Evolutionary conservation across 2,113 vertebrate species (phyloP).

Genomic region (Trematomus loennbergii): DNA sequence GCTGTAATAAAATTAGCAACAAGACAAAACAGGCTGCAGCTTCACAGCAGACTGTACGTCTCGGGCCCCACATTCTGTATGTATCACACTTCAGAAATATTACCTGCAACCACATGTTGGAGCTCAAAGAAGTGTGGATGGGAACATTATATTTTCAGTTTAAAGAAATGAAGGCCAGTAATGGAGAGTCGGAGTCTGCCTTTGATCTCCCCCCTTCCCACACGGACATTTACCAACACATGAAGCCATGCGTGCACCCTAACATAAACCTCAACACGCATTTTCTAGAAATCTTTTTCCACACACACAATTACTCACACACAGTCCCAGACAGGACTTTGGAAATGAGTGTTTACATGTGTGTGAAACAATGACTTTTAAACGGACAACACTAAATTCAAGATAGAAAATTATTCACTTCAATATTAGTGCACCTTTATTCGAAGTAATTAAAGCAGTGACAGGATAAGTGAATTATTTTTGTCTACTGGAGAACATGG

Average conservation of each 20-base stretch:
- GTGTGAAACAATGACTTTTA: neutral
- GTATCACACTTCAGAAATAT: constrained; percentile 37
- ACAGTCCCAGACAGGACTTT: constrained; percentile 23
- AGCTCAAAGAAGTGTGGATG: constrained; percentile 38
- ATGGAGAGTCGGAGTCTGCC: constrained; percentile 45
- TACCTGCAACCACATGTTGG: constrained; percentile 56
- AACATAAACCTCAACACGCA: constrained; percentile 38
- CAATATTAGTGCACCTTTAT: constrained; percentile 43
- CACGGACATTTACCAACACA: constrained; percentile 52
- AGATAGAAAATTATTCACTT: constrained; percentile 21
- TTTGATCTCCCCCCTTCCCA: constrained; percentile 57
- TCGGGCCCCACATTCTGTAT: neutral
- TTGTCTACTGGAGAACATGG: constrained; percentile 51
- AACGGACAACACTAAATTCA: constrained; percentile 6
- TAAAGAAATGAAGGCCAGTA: constrained; percentile 59
- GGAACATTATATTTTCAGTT: constrained; percentile 57
- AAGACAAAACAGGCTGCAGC: constrained; percentile 52
- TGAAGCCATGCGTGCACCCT: constrained; percentile 53
- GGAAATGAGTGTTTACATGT: neutral
- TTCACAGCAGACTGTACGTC: constrained; percentile 24
- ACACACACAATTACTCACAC: neutral
- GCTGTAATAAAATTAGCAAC: constrained; percentile 48
- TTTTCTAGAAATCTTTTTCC: constrained; percentile 18
- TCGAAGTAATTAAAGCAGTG: constrained; percentile 54
- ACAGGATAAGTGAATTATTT: constrained; percentile 61